Evolutionary conservation across 2,888 invertebrate genomes (phyloP).

Genomic region (Magallana nippona): DNA sequence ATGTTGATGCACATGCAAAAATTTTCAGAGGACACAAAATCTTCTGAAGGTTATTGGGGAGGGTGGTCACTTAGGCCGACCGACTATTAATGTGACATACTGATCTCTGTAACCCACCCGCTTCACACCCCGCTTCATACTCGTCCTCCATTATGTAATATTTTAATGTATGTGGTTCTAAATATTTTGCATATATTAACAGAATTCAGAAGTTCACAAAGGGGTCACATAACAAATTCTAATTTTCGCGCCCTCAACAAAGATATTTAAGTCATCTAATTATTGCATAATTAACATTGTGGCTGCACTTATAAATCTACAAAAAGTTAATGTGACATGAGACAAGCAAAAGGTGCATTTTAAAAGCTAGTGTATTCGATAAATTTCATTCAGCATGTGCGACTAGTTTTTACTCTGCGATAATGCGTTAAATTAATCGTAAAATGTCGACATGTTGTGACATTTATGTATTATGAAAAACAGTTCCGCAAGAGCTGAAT

Average conservation of each 20-base stretch:
- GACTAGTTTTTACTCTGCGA: not conserved
- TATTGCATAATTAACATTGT: not conserved
- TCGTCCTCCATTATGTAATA: not conserved
- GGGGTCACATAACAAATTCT: not conserved
- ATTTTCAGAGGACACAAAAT: not conserved
- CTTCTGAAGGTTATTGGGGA: not conserved
- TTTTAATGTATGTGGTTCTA: not conserved
- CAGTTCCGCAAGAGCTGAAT: constrained; percentile 8
- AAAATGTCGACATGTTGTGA: constrained; percentile 24
- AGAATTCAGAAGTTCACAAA: constrained; percentile 19
- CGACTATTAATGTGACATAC: not conserved
- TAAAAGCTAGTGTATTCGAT: not conserved
- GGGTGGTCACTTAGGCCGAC: not conserved
- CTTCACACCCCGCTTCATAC: not conserved
- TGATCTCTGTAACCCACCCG: not conserved
- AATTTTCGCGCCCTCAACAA: not conserved
- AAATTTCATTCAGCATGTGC: not conserved
- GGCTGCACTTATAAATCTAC: not conserved
- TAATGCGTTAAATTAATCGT: constrained; percentile 27
- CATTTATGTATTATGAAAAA: constrained; percentile 30
- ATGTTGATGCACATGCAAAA: constrained; percentile 24
- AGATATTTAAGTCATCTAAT: not conserved
- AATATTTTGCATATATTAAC: constrained; percentile 12
- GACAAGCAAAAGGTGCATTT: not conserved
- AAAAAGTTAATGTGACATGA: not conserved